phyloP scores from a whole-genome alignment of 2,113 vertebrate genomes.

The Triplophysa tibetana region DNA sequence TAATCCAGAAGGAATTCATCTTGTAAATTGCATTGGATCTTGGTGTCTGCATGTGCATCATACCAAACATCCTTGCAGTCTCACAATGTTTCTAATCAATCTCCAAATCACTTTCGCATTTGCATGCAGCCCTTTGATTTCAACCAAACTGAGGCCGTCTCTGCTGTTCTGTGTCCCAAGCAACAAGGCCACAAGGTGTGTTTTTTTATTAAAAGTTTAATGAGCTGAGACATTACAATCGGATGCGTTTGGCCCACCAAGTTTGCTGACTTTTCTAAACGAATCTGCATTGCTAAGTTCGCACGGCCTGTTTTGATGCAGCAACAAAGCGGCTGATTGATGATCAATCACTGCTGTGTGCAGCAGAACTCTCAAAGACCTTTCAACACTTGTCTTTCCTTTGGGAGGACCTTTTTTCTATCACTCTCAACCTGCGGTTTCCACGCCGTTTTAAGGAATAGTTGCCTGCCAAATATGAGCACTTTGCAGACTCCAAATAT shows the following conservation, averaged over 20 bases:
- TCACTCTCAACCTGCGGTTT: slow-evolving; percentile 70
- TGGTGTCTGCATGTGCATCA: not conserved
- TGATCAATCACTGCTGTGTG: slow-evolving; percentile 63
- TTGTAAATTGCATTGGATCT: not conserved
- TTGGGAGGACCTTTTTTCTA: slow-evolving; percentile 55
- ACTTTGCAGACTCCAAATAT: slow-evolving; percentile 70
- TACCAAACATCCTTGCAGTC: slow-evolving; percentile 10
- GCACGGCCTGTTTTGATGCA: slow-evolving; percentile 44
- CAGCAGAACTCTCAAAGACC: slow-evolving; percentile 55
- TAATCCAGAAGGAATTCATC: slow-evolving; percentile 28
- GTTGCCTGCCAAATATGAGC: slow-evolving; percentile 66
- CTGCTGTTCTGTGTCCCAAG: slow-evolving; percentile 64
- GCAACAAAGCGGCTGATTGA: slow-evolving; percentile 48
- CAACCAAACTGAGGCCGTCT: slow-evolving; percentile 45
- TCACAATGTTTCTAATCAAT: slow-evolving; percentile 3
- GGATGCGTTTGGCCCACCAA: slow-evolving; percentile 60
- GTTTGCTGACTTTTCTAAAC: slow-evolving; percentile 56
- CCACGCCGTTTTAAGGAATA: slow-evolving; percentile 61
- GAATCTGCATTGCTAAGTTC: slow-evolving; percentile 43
- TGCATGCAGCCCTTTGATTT: slow-evolving; percentile 64
- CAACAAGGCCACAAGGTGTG: slow-evolving; percentile 60
- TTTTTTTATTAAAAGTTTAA: slow-evolving; percentile 68
- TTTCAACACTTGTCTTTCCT: slow-evolving; percentile 70
- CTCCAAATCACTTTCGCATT: slow-evolving; percentile 58
- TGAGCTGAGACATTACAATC: slow-evolving; percentile 65